Base-by-base conservation (phyloP, 2,888 invertebrate species). In the Chalcosyrphus nemorum region DNA sequence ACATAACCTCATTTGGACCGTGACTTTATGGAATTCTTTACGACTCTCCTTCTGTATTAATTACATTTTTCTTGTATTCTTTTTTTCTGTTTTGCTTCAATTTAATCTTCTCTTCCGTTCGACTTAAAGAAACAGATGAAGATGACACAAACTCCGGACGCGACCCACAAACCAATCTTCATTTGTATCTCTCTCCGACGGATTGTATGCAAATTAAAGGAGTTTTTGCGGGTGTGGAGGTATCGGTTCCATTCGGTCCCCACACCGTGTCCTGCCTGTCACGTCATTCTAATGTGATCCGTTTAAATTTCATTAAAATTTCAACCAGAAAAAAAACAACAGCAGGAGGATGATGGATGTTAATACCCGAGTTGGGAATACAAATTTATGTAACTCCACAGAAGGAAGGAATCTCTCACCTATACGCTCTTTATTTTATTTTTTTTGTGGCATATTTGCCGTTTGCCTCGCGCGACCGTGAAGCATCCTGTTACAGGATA, bases 1-100 rank as follows among this genome's bases (percentile, higher is more conserved):
- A 72, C 76, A 59, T 76, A 81, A 76, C 76, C 76, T 45, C 81
- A 76, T 81, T 75, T 70, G 24, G 70, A 81, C 70, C 81, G 63
- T 75, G 76, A 71, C 76, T 59, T 32, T 41, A 81, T 59, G 38
- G 56, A 47, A 38, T 52, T 65, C 59, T 45, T 47, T 27, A 57
- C 11, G 35, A 47, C 38, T 56, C 65, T 21, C 13, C 76, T 47
- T 17, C 54, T 43, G 63, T 81, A 81, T 76, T 76, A 81, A 81
- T 81, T 81, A 66, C 54, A 76, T 29, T 57, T 50, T 24, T n/a
- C 27, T 9, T 56, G n/a, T 21, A 2, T 15, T n/a, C n/a, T n/a
- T n/a, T n/a, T n/a, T n/a, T n/a, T n/a, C n/a, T n/a, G n/a, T n/a
- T n/a, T 47, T 35, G 35, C 47, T 38, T 59, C 47, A 47, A 57